These are phyloP conservation scores for Andrena hattorfiana DNA, from an alignment of 2,888 invertebrate genomes.

Conservation along the genomic window DNA sequence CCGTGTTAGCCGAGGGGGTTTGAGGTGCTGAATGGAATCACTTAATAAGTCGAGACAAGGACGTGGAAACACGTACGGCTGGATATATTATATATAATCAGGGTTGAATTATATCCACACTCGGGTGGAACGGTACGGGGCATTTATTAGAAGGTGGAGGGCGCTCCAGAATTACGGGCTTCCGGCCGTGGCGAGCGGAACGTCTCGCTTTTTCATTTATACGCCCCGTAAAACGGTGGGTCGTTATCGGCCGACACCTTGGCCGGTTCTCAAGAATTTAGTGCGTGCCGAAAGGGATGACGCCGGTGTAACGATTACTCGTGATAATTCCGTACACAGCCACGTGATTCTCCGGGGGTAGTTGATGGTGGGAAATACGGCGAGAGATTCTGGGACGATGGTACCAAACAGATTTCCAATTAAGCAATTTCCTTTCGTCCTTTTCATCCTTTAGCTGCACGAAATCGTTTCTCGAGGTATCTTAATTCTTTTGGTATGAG, in stretches of 20 bases:
- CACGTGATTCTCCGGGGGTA: constrained; percentile 47
- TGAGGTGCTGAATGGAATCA: constrained; percentile 5
- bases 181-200: constrained; percentile 60
- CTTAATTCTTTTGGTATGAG: too few species aligned
- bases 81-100: constrained; percentile 55
- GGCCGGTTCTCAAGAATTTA: constrained; percentile 74
- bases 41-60: constrained; percentile 45
- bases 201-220: constrained; percentile 75
- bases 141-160: constrained; percentile 75
- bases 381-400: background rate
- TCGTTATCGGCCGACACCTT: constrained; percentile 74
- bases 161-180: constrained; percentile 72
- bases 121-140: constrained; percentile 66
- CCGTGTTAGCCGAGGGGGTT: background rate
- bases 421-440: background rate
- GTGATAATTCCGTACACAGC: constrained; percentile 67
- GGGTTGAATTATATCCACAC: constrained; percentile 72
- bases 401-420: background rate
- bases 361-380: background rate
- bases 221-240: constrained; percentile 72
- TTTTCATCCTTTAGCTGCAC: background rate
- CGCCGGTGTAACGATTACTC: constrained; percentile 68
- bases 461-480: background rate
- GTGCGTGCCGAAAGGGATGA: constrained; percentile 63
- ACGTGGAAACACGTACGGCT: constrained; percentile 34